Percentiles rank a stretch among this genome's conserved stretches.
Conservation (phyloP, 2,888 invertebrate species). For the Danaus chrysippus region DNA sequence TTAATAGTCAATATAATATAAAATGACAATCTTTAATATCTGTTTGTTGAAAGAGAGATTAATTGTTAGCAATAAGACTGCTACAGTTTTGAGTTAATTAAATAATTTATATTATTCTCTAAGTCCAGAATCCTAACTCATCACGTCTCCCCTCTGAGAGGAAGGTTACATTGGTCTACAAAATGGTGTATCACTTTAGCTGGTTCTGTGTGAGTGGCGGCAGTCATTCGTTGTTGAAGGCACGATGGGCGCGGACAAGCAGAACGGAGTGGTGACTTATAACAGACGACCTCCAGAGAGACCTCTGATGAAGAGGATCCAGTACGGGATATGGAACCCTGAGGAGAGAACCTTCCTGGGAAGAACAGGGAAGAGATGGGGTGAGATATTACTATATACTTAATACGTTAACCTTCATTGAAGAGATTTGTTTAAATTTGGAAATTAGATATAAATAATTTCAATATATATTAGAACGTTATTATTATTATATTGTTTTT, state of each 20-base stretch:
- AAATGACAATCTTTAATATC: too few species aligned
- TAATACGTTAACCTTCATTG: not conserved
- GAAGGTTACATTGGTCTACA: not conserved
- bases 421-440: not conserved
- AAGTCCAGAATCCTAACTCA: not conserved
- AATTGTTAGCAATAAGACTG: too few species aligned
- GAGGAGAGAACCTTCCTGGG: conserved; percentile 81
- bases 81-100: too few species aligned
- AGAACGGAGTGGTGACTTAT: conserved; percentile 65
- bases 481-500: too few species aligned
- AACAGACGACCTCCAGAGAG: conserved; percentile 60
- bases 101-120: not conserved
- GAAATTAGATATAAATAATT: too few species aligned
- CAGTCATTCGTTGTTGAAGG: conserved; percentile 19
- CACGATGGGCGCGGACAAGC: conserved; percentile 68
- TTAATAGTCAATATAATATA: too few species aligned
- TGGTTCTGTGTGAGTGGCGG: conserved; percentile 14
- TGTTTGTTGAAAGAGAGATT: too few species aligned
- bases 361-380: conserved; percentile 82
- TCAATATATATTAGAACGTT: too few species aligned
- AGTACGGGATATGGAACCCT: conserved; percentile 79
- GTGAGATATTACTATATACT: conserved; percentile 63
- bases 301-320: conserved; percentile 58
- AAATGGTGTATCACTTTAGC: not conserved
- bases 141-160: not conserved